Percentiles rank a stretch among this genome's conserved stretches.
These are phyloP conservation scores for Melinaea menophilus DNA, from an alignment of 2,888 invertebrate species.

Conservation along the genomic window DNA sequence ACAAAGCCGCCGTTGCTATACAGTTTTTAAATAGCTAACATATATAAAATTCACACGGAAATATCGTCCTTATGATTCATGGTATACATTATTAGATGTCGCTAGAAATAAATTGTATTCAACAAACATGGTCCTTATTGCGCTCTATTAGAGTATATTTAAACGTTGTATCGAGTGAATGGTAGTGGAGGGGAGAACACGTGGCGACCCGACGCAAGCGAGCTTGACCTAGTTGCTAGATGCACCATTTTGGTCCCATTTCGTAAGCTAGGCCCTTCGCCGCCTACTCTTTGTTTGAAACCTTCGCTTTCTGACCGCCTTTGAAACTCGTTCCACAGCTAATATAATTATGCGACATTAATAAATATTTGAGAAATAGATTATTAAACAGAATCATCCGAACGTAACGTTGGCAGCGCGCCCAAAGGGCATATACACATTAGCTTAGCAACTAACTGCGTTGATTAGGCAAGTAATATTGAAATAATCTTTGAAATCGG, in stretches of 20 bases:
- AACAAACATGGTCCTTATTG: slow-evolving; percentile 46
- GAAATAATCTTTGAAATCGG: too few relatives aligned
- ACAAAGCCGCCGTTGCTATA: not conserved
- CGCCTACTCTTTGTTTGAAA: slow-evolving; percentile 41
- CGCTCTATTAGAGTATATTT: slow-evolving; percentile 36
- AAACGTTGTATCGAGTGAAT: slow-evolving; percentile 28
- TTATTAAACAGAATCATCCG: not conserved
- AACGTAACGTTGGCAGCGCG: too few relatives aligned
- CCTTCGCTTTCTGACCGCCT: slow-evolving; percentile 35
- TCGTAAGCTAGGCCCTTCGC: slow-evolving; percentile 60
- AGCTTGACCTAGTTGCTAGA: slow-evolving; percentile 74
- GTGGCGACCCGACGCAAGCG: slow-evolving; percentile 64
- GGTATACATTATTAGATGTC: slow-evolving; percentile 41
- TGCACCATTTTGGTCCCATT: slow-evolving; percentile 72
- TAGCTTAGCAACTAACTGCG: too few relatives aligned
- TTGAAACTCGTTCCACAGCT: slow-evolving; percentile 10
- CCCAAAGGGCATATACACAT: too few relatives aligned
- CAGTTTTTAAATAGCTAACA: slow-evolving; percentile 23
- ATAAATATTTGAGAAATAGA: not conserved
- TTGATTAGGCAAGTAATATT: too few relatives aligned
- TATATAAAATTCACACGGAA: slow-evolving; percentile 26
- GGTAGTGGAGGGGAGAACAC: slow-evolving; percentile 50
- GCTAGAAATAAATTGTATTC: slow-evolving; percentile 45
- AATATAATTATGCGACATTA: not conserved
- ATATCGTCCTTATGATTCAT: slow-evolving; percentile 25